Conservation (phyloP, 2,797 vertebrate species). For the Limosa lapponica region DNA sequence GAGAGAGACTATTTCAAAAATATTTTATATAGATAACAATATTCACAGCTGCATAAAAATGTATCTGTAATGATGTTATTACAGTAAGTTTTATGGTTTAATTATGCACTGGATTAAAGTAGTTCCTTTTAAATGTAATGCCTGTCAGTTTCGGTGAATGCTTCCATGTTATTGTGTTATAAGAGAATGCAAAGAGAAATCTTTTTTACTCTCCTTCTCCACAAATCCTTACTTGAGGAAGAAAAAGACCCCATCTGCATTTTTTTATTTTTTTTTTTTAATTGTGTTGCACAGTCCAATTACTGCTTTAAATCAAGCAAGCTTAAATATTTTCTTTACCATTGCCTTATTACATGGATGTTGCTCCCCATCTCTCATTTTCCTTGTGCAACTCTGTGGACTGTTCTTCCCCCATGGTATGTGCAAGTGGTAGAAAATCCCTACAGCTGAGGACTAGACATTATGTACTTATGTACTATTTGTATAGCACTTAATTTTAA, state of each 20-base stretch:
- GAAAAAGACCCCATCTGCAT: neutral
- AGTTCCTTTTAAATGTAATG: neutral
- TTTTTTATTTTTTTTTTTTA: fast-evolving
- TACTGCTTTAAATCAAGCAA: neutral
- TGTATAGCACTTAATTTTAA: neutral
- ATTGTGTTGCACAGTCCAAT: neutral
- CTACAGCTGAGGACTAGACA: neutral
- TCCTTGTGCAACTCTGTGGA: neutral
- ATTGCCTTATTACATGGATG: neutral
- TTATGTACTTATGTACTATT: neutral
- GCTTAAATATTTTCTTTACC: neutral
- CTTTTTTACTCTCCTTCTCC: neutral
- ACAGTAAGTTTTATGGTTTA: neutral
- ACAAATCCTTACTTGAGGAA: neutral
- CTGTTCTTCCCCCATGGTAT: fast-evolving
- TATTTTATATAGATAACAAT: neutral
- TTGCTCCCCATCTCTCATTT: neutral
- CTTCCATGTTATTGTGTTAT: neutral
- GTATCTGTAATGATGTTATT: neutral
- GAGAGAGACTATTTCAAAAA: neutral
- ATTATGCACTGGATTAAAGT: neutral
- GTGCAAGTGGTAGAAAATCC: neutral
- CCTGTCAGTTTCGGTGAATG: neutral
- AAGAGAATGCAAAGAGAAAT: neutral
- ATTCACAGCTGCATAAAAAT: neutral